phyloP scores from a whole-genome alignment of 2,888 invertebrate genomes.

The Metalampra italica region DNA sequence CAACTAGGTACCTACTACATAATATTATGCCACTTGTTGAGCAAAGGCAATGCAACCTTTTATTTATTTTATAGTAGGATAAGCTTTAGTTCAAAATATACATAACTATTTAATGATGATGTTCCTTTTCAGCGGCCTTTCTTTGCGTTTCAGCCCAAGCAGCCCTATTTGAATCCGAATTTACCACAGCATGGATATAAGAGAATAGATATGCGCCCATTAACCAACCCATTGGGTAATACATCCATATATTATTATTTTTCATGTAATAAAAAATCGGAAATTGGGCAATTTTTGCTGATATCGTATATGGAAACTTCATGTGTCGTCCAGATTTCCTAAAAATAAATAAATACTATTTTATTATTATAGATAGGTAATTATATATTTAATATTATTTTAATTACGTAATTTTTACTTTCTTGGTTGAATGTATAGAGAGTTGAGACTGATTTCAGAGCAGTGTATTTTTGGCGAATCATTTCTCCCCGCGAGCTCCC shows the following conservation, averaged over 20 bases:
- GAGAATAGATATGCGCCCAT: conserved; percentile 81
- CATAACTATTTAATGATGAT: conserved; percentile 19
- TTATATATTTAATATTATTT: not conserved
- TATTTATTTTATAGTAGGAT: too few species aligned
- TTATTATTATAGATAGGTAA: too few species aligned
- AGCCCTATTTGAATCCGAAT: conserved; percentile 52
- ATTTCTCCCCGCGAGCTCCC: too few species aligned
- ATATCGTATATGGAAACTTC: conserved; percentile 91
- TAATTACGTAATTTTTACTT: not conserved
- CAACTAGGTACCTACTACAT: too few species aligned
- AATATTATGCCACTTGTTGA: too few species aligned
- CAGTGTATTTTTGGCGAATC: too few species aligned
- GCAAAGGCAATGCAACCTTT: too few species aligned
- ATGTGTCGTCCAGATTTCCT: conserved; percentile 82
- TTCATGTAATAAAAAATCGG: conserved; percentile 85
- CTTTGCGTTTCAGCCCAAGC: conserved; percentile 60
- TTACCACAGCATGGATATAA: conserved; percentile 81
- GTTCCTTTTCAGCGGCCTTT: conserved; percentile 56
- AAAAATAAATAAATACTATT: conserved; percentile 21
- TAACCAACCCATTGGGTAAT: conserved; percentile 78
- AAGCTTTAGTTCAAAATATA: too few species aligned
- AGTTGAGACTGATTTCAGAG: too few species aligned
- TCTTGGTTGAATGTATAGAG: too few species aligned
- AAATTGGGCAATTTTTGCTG: conserved; percentile 89
- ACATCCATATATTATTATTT: conserved; percentile 86